Evolutionary conservation across 2,888 invertebrate species (phyloP), one percentile per base, ranked within the genome.

Genomic region (Tridacna gigas): DNA sequence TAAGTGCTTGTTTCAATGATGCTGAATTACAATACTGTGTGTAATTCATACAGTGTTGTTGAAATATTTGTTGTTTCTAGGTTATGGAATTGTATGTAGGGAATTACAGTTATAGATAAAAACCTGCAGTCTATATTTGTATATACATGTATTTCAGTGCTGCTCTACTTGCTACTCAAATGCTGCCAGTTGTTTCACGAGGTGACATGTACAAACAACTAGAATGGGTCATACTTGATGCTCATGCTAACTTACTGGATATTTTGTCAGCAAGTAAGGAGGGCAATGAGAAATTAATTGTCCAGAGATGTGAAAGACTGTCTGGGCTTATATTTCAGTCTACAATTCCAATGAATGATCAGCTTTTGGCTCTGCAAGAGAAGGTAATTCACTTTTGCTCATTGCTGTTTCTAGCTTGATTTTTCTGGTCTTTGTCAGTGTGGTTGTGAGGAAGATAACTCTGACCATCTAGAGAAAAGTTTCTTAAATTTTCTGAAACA

Each of bases 221-320:
- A 47, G 94, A 94, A 87, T 94, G 94, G 94, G 93, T 94, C 9
- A 84, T 94, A 76, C 88, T 94, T 37, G 94, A 94, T 66, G 93
- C 93, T 18, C 94, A 94, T 84, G 88, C 93, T 12, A 80, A 87
- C 26, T 90, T 94, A 20, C 90, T 94, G 5, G 92, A 94, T 60
- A 79, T 91, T 26, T 85, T 93, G 66, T 78, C 90, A 9, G 84
- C 88, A 22, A 86, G 84, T 25, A 84, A 89, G 51, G 86, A 84
- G 7, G 91, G 89, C 5, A 89, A 91, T 74, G 90, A 91, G 82
- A 85, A 86, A 66, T 86, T 93, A n/a, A 93, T 94, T 28, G 90
- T 91, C 12, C 90, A 91, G 77, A 83, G 94, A 45, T 94, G 94
- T 89, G 88, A 93, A 77, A 85, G 92, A 45, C 88, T 94, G 28